A percentile compares a stretch with the other conserved stretches of the same genome.
Evolutionary conservation across 2,888 invertebrate genomes (phyloP).

Genomic region (Ariolimax columbianus): DNA sequence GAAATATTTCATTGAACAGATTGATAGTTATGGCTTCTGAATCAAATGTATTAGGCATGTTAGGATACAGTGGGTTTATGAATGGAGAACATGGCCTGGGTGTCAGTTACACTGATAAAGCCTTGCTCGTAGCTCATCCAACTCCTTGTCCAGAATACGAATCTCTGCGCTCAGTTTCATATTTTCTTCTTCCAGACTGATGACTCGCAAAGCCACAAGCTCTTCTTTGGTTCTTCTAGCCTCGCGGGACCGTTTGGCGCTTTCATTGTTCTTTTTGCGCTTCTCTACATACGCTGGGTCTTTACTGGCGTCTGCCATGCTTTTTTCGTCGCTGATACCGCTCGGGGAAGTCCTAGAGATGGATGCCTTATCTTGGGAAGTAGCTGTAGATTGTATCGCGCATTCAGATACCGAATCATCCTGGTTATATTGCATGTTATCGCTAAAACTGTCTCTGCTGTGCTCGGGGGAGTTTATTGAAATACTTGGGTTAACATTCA

Average conservation of each 20-base stretch:
- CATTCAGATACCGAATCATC: not conserved
- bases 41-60: too few relatives aligned
- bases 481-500: not conserved
- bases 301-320: not conserved
- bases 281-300: slow-evolving; percentile 78
- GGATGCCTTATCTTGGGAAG: not conserved
- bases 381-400: not conserved
- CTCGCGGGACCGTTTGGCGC: slow-evolving; percentile 79
- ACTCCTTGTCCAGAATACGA: slow-evolving; percentile 72
- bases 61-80: too few relatives aligned
- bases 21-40: too few relatives aligned
- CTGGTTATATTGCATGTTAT: not conserved
- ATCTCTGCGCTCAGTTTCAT: slow-evolving; percentile 75
- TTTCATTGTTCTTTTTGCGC: slow-evolving; percentile 79
- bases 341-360: not conserved
- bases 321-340: not conserved
- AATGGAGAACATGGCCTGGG: too few relatives aligned
- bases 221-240: slow-evolving; percentile 78
- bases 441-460: not conserved
- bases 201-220: slow-evolving; percentile 71
- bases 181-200: slow-evolving; percentile 43
- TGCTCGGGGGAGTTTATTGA: not conserved
- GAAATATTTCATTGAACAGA: too few relatives aligned
- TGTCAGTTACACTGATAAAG: slow-evolving; percentile 60
- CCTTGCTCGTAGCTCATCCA: slow-evolving; percentile 74